Evolutionary conservation across 2,888 invertebrate genomes (phyloP).

Genomic region (Platycheirus rosarum): DNA sequence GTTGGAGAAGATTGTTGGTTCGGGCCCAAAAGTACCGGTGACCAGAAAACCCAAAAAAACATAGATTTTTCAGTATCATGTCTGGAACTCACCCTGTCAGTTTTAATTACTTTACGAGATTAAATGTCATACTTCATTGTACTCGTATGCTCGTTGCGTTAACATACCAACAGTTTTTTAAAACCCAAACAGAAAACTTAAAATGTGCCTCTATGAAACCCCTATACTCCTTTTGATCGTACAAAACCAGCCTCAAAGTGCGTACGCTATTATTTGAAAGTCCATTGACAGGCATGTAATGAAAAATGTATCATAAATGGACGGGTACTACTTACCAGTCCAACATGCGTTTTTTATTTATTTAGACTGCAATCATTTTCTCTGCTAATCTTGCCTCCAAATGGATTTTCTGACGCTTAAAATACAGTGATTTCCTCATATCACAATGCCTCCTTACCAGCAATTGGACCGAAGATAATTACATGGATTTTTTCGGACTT

Average conservation of each 20-base stretch:
- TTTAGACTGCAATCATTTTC: conserved; percentile 27
- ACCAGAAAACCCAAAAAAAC: too few species aligned
- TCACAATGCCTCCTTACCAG: too few species aligned
- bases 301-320: neutral
- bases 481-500: neutral
- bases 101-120: too few species aligned
- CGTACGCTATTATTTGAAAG: neutral
- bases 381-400: conserved; percentile 18
- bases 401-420: neutral
- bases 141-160: too few species aligned
- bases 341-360: neutral
- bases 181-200: neutral
- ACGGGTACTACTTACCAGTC: neutral
- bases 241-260: neutral
- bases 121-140: too few species aligned
- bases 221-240: neutral
- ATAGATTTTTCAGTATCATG: too few species aligned
- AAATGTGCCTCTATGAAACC: neutral
- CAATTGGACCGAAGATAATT: neutral
- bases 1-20: too few species aligned
- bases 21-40: too few species aligned
- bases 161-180: too few species aligned
- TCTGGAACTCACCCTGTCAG: too few species aligned
- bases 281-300: neutral
- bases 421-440: conserved; percentile 36